Conservation (phyloP, 2,113 vertebrate genomes). For the Perca schrenkii region DNA sequence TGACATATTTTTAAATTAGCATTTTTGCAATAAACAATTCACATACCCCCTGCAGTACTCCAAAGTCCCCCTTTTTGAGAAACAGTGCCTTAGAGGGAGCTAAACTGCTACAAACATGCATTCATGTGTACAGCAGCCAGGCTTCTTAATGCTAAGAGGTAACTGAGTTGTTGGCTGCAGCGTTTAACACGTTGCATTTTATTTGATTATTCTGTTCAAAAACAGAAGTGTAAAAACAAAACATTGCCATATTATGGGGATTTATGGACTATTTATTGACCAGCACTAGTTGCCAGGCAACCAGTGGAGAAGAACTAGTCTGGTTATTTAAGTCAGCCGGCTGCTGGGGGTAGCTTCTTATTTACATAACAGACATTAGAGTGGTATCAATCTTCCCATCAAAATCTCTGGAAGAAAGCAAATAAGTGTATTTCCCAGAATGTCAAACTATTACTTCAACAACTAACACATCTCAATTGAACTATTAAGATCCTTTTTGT, state of each 20-base stretch:
- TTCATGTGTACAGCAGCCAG: conserved; percentile 2
- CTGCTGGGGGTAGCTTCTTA: background rate
- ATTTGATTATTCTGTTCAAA: no score
- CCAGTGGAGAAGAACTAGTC: background rate
- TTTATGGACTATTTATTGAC: background rate
- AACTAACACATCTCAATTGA: background rate
- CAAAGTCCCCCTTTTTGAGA: no score
- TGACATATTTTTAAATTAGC: no score
- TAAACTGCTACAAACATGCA: background rate
- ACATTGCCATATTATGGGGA: no score
- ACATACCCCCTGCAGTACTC: no score
- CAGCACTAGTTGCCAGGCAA: background rate
- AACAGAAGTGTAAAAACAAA: no score
- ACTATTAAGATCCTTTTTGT: background rate
- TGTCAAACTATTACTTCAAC: background rate
- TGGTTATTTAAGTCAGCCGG: background rate
- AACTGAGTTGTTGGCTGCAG: background rate
- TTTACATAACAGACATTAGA: background rate
- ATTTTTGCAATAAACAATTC: no score
- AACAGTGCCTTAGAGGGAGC: background rate
- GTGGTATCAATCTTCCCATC: background rate
- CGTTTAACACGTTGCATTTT: background rate
- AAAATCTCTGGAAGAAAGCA: background rate
- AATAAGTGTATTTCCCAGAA: background rate
- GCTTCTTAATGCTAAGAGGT: conserved; percentile 1